Conservation (phyloP, 2,797 vertebrate species). For the Eurystomus glaucurus region DNA sequence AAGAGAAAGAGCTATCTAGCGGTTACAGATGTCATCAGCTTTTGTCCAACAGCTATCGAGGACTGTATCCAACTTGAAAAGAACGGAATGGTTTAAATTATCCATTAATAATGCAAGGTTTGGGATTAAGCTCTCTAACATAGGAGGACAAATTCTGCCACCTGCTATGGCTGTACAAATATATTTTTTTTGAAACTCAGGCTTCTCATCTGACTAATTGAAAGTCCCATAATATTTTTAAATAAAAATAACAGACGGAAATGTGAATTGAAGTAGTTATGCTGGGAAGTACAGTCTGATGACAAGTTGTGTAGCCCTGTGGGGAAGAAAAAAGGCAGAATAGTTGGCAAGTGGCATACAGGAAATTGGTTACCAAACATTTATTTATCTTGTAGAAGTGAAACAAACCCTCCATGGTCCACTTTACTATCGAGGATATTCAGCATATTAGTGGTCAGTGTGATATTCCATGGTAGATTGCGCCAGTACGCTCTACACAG, state of each 20-base stretch:
- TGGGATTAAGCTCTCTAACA: constrained; percentile 22
- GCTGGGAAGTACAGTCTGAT: not conserved
- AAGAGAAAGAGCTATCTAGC: constrained; percentile 21
- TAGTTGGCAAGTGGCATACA: not conserved
- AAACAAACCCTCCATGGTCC: not conserved
- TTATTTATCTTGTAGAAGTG: not conserved
- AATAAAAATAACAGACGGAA: not conserved
- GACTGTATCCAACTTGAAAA: constrained; percentile 48
- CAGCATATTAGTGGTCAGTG: not conserved
- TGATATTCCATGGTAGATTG: not conserved
- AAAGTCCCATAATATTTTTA: not conserved
- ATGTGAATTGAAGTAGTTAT: not conserved
- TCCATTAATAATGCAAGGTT: not conserved
- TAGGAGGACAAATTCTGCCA: not conserved
- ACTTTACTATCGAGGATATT: not conserved
- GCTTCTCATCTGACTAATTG: not conserved
- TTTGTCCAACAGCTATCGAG: constrained; percentile 54
- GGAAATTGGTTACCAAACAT: not conserved
- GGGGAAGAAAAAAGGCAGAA: not conserved
- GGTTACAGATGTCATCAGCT: constrained; percentile 63
- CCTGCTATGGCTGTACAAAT: constrained; percentile 2
- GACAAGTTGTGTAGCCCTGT: not conserved
- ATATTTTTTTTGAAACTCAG: not conserved
- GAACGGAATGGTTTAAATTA: constrained; percentile 50
- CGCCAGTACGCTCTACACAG: rapidly evolving